Conservation (phyloP, 1,140 invertebrate genomes). For the Muscidifurax raptorellus region DNA sequence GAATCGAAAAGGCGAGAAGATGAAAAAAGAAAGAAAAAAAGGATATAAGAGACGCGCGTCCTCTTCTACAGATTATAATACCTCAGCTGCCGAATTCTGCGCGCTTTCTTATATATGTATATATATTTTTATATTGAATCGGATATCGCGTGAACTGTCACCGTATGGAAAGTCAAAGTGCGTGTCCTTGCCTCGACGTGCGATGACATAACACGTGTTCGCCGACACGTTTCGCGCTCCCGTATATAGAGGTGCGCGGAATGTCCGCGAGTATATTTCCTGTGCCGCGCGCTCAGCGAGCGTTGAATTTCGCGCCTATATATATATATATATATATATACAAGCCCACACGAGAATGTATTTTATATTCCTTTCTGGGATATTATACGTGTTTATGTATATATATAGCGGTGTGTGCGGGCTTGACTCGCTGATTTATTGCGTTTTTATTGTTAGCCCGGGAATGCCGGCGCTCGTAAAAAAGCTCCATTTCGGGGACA, state of each 20-base stretch:
- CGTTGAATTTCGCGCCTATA: slow-evolving; percentile 28
- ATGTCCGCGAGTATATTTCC: slow-evolving; percentile 14
- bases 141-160: no score
- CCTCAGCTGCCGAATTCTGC: not conserved
- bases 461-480: not conserved
- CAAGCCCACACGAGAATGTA: no score
- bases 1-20: no score
- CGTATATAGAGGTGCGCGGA: not conserved
- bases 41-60: not conserved
- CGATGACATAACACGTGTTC: slow-evolving; percentile 37
- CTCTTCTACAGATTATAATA: not conserved
- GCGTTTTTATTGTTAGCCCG: slow-evolving; percentile 35
- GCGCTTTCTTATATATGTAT: no score
- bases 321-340: no score
- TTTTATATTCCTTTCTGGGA: not conserved
- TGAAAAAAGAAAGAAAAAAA: not conserved
- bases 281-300: not conserved
- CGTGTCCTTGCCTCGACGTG: no score
- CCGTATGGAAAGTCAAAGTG: no score
- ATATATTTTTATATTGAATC: no score
- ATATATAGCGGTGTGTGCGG: not conserved
- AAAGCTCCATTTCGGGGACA: slow-evolving; percentile 5
- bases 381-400: not conserved
- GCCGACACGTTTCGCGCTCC: not conserved
- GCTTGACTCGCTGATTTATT: slow-evolving; percentile 30